phyloP scores from a whole-genome alignment of 2,113 vertebrate species.

The human (Homo sapiens) region GRCh38 chr17:59363501-59364000 shows the following conservation, averaged over 20 bases:
- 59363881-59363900: neutral
- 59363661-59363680: neutral
- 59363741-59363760: neutral
- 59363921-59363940: neutral
- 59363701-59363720: neutral
- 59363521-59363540: no score
- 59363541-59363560: no score
- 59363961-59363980: neutral
- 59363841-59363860: neutral
- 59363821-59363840: neutral
- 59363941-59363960: neutral
- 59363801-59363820: neutral
- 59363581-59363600: no score
- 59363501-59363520: no score
- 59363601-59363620: no score
- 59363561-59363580: no score
- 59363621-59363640: neutral
- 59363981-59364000: neutral
- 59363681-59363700: neutral
- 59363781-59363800: neutral
- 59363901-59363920: neutral
- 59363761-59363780: neutral
- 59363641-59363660: neutral
- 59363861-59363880: neutral
- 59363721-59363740: neutral